A percentile compares a stretch with the other conserved stretches of the same genome.
Conservation (phyloP, 2,113 vertebrate genomes). For the Silurus meridionalis region DNA sequence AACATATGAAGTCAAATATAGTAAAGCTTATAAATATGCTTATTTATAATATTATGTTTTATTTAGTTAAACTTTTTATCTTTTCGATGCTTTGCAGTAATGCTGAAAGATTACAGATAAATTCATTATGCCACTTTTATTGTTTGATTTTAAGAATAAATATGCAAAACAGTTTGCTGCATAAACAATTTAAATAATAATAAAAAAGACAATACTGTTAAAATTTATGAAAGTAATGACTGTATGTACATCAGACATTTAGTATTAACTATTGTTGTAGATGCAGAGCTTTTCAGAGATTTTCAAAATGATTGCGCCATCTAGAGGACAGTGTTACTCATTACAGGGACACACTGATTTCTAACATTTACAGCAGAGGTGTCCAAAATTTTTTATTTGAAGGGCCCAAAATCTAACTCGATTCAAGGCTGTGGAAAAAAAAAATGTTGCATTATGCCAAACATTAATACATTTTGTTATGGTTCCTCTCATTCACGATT, state of each 20-base stretch:
- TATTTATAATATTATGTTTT: too few relatives aligned
- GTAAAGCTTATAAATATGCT: too few relatives aligned
- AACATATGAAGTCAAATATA: background rate
- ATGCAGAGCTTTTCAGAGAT: too few relatives aligned
- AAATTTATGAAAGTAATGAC: background rate
- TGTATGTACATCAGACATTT: background rate
- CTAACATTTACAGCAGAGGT: too few relatives aligned
- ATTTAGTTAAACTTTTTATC: too few relatives aligned
- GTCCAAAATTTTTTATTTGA: too few relatives aligned
- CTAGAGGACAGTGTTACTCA: slow-evolving; percentile 56
- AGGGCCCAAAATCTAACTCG: too few relatives aligned
- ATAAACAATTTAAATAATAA: background rate
- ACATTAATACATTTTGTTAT: too few relatives aligned
- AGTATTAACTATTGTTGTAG: background rate
- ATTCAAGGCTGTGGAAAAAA: too few relatives aligned
- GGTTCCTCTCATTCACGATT: too few relatives aligned
- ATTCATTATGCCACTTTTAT: background rate
- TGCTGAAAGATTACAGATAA: background rate
- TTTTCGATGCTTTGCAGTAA: background rate
- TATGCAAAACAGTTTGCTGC: background rate
- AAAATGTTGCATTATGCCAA: too few relatives aligned
- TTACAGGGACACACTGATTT: slow-evolving; percentile 1
- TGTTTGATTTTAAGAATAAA: background rate
- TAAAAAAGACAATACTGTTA: background rate
- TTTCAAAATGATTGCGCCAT: slow-evolving; percentile 50